Base-by-base conservation (phyloP, 2,888 invertebrate genomes). In the Drosophila greeni region DNA sequence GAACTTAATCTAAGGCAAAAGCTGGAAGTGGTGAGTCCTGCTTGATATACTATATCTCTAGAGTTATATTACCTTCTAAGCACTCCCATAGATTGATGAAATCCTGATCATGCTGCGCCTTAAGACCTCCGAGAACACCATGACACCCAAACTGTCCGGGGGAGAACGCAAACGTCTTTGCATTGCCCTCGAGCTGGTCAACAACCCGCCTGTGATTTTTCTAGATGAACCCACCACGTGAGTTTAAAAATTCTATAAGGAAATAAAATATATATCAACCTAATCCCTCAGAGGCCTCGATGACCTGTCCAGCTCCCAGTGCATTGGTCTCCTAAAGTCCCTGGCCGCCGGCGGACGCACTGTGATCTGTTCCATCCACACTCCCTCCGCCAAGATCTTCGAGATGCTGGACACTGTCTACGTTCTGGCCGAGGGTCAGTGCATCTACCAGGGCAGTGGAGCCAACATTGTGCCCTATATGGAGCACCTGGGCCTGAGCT, bases 141-240 rank as follows among this genome's bases (percentile, higher is more conserved):
- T 92, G 39, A 93, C 95, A 0, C 91, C 92, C 68, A 91, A 90
- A 53, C 90, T 98, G 24, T 97, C 97, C 0, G 98, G 98, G 0
- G 98, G 98, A 0, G 97, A 98, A 89, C 92, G 92, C 67, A 98
- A 98, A 87, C 91, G 98, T 26, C 90, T 98, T n/a, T 95, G 97
- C 1, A 96, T 98, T 43, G 98, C 97, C 0, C 88, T 97, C 68
- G 98, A 98, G 87, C 90, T 98, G 26, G 93, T 89, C 1, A 97
- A 97, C 88, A 98, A 98, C 88, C 98, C 98, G 2, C 97, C 98
- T 0, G 94, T 98, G 8, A 92, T 98, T 87, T 98, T 98, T 88
- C 91, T 98, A 65, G 98, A 98, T 88, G 98, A 98, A 87, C 98
- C 98, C 1, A 98, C 98, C 4, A 97, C 97, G 97, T 98, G 90